Base-by-base conservation (phyloP, 2,113 vertebrate genomes). In the Sturnira hondurensis region DNA sequence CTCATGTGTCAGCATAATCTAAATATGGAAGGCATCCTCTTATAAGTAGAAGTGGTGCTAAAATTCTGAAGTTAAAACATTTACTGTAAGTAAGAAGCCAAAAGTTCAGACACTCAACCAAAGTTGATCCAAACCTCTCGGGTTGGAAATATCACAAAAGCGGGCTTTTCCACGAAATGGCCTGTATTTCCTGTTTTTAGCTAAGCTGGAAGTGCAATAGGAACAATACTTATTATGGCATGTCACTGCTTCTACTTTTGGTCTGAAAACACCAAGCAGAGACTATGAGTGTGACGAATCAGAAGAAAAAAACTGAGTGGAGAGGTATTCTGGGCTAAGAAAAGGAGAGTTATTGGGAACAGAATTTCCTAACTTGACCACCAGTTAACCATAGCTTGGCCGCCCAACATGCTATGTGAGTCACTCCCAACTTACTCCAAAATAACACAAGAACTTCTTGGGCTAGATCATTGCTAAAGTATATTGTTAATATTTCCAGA, bases 361-460 rank as follows among this genome's bases (percentile, higher is more conserved):
- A 96, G 83, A 97, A 91, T 97, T 97, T 97, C 96, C 96, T 93
- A 97, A 97, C 91, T 93, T 97, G 91, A 97, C 96, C 95, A 97
- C 96, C 68, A 83, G 95, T 96, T 97, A 96, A 97, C 97, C 96
- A 94, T 91, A 93, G 89, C 65, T 97, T 78, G 93, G 96, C 73
- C 0, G 7, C 56, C 92, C 91, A 91, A 19, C 33, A 58, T 76
- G 70, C 83, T 89, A 19, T 97, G 97, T 97, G 97, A 98, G 88
- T 97, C 97, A 98, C 78, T 71, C 95, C 65, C 78, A 89, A 84
- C 85, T 96, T 88, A 50, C 71, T 97, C 94, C 96, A 97, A 98
- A 97, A 97, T 97, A 97, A 96, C 86, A 97, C 82, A 73, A 81
- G 90, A 95, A 97, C 71, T 77, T 96, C 85, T 86, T 81, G 36